Evolutionary conservation across 1,140 invertebrate species (phyloP).

Genomic region (Lucilia cuprina): DNA sequence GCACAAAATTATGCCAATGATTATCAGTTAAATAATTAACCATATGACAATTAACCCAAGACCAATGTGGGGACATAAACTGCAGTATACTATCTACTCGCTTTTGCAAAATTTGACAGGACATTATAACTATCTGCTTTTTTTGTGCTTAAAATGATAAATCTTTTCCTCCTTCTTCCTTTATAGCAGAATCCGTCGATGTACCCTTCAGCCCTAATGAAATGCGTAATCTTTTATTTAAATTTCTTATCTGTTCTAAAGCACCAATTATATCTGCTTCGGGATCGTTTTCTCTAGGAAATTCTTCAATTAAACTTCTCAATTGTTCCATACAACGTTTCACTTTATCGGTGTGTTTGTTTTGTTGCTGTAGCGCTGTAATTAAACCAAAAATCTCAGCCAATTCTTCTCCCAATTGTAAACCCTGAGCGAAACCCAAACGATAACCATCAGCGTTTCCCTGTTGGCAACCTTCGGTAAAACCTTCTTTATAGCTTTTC

Average conservation of each 20-base stretch:
- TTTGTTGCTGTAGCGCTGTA: constrained; percentile 53
- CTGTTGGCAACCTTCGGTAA: constrained; percentile 63
- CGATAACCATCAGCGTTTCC: constrained; percentile 71
- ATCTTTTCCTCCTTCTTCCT: constrained; percentile 44
- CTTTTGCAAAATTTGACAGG: constrained; percentile 34
- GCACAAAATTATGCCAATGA: constrained; percentile 71
- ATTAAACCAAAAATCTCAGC: constrained; percentile 67
- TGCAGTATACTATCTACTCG: constrained; percentile 66
- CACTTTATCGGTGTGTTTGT: constrained; percentile 55
- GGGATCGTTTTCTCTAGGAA: constrained; percentile 72
- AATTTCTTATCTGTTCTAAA: constrained; percentile 70
- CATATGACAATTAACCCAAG: constrained; percentile 78
- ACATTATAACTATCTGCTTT: constrained; percentile 38
- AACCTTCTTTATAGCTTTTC: constrained; percentile 69
- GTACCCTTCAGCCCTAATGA: constrained; percentile 66
- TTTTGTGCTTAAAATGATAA: constrained; percentile 47
- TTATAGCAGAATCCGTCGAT: not conserved
- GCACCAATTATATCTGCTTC: constrained; percentile 70
- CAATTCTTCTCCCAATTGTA: constrained; percentile 70
- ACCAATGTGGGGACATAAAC: constrained; percentile 68
- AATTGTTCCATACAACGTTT: constrained; percentile 67
- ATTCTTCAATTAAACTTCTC: constrained; percentile 68
- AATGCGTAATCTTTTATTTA: constrained; percentile 74
- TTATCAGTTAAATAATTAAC: constrained; percentile 80
- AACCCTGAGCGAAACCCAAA: constrained; percentile 71